Conservation (phyloP, 2,797 vertebrate species). For the Tokudaia muenninki region DNA sequence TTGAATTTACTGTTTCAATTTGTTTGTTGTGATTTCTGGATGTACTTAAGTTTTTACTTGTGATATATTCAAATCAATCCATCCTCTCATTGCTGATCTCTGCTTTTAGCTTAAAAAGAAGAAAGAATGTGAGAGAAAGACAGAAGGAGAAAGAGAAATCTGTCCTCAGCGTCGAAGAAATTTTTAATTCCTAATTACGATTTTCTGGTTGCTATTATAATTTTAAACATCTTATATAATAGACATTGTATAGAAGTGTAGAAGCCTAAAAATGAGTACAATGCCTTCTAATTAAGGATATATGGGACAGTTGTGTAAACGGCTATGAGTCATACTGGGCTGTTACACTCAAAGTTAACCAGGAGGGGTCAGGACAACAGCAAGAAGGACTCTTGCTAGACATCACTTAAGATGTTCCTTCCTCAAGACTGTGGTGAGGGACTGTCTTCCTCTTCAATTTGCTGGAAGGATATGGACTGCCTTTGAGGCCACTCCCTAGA, state of each 20-base stretch:
- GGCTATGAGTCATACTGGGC: not conserved
- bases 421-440: not conserved
- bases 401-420: not conserved
- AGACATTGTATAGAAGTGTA: not conserved
- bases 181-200: not conserved
- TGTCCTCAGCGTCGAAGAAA: not conserved
- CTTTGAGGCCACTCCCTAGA: not conserved
- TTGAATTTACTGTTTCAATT: conserved; percentile 38
- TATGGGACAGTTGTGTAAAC: not conserved
- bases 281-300: not conserved
- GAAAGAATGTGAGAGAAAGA: not conserved
- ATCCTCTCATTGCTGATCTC: conserved; percentile 33
- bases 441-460: not conserved
- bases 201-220: conserved; percentile 7
- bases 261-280: not conserved
- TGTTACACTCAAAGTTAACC: not conserved
- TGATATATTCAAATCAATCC: conserved; percentile 14
- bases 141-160: not conserved
- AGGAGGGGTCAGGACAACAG: not conserved
- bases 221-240: not conserved
- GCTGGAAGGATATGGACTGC: not conserved
- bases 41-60: conserved; percentile 4
- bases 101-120: not conserved
- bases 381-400: not conserved
- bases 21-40: conserved; percentile 3